A percentile compares a stretch with the other conserved stretches of the same genome.
phyloP scores from a whole-genome alignment of 2,113 vertebrate genomes.

The Misgurnus anguillicaudatus region DNA sequence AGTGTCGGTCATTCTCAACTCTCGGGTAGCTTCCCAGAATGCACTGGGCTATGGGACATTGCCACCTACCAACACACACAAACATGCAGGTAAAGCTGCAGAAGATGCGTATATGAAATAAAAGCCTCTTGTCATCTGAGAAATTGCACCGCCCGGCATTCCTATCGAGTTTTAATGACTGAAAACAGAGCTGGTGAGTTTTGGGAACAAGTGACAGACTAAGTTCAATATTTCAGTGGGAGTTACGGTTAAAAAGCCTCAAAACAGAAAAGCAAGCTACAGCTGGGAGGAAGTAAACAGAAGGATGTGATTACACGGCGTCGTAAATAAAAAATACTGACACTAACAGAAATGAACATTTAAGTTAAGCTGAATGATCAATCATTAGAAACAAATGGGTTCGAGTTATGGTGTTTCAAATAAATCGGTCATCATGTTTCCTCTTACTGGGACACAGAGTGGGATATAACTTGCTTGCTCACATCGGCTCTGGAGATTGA shows the following conservation, averaged over 20 bases:
- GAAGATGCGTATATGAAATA: conserved; percentile 5
- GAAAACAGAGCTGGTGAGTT: conserved; percentile 5
- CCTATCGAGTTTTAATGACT: conserved; percentile 11
- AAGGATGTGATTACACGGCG: conserved; percentile 8
- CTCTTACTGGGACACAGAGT: neutral
- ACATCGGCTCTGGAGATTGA: conserved; percentile 37
- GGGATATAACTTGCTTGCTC: neutral
- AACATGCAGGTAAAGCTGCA: neutral
- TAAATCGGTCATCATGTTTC: conserved; percentile 7
- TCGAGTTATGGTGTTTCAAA: neutral
- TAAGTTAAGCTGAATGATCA: conserved; percentile 8
- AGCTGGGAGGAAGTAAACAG: neutral
- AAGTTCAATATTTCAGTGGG: neutral
- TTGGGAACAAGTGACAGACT: conserved; percentile 8
- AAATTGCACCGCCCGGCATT: neutral
- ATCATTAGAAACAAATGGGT: conserved; percentile 2
- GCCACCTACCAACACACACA: conserved; percentile 1
- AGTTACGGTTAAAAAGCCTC: neutral
- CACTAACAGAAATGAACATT: neutral
- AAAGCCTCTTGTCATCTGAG: neutral
- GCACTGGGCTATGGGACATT: conserved; percentile 34
- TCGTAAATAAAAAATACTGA: conserved; percentile 12
- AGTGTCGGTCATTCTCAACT: conserved; percentile 66
- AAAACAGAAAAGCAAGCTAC: neutral
- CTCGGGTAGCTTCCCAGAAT: conserved; percentile 63